Evolutionary conservation across 2,113 vertebrate species (phyloP), one percentile per base, ranked within the genome.

Genomic region (Rattus rattus): DNA sequence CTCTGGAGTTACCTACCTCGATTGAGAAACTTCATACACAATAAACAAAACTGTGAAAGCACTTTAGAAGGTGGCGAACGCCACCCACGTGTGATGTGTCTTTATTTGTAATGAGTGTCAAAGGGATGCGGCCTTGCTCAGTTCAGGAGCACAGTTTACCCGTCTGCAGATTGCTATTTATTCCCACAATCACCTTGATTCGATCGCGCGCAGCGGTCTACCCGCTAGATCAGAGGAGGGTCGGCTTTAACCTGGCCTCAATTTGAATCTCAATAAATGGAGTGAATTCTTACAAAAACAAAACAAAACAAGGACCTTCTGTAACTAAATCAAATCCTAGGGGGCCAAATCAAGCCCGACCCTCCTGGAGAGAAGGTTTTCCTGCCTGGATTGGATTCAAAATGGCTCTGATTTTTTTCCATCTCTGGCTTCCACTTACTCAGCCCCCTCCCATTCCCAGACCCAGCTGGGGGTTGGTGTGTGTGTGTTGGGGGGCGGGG

Each of bases 251-350:
- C 92, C 52, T 49, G 94, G 88, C 95, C 96, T 95, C 95, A 49
- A 73, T 95, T 96, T 95, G 91, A 96, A 97, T 97, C 92, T 69
- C 65, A 92, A 91, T 77, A 52, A 84, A 81, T 72, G 76, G 88
- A 83, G 54, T 56, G 54, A 84, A 90, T 61, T 75, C 63, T 87
- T 52, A 7, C 16, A 33, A 87, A 72, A 33, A 47, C 24, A 87
- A 90, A 83, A 80, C n/a, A 39, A 72, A n/a, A 52, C 36, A 69
- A 77, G 52, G 73, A 22, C 33, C 47, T 90, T 22, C 39, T 54
- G 43, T 86, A 70, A 67, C 61, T 76, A 63, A 96, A 90, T 73
- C 56, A 43, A 93, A 93, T 61, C 33, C 63, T 47, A 81, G 85
- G 59, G 52, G 90, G 73, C 28, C 67, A 17, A 80, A 43, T 85